Evolutionary conservation across 2,113 vertebrate species (phyloP).

Genomic region (Rafetus swinhoei): DNA sequence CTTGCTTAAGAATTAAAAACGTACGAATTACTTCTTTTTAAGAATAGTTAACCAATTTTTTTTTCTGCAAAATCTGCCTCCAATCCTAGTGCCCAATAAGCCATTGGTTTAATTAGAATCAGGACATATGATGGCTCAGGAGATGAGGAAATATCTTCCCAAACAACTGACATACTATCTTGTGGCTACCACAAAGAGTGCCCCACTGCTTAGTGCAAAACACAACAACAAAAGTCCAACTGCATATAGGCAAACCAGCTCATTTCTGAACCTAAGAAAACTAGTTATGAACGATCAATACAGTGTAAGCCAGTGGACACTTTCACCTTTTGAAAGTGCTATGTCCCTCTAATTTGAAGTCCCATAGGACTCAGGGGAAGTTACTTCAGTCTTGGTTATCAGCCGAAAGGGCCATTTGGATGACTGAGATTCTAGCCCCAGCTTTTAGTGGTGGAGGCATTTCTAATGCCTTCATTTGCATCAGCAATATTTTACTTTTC

Average conservation of each 20-base stretch:
- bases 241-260: neutral
- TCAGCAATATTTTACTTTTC: neutral
- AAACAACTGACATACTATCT: constrained; percentile 20
- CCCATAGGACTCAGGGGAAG: neutral
- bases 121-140: constrained; percentile 13
- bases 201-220: neutral
- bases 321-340: neutral
- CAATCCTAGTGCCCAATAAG: constrained; percentile 39
- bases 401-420: neutral
- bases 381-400: neutral
- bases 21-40: constrained; percentile 17
- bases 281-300: neutral
- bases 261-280: neutral
- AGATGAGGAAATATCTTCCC: constrained; percentile 32
- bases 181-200: neutral
- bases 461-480: neutral
- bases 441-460: neutral
- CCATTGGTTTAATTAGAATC: constrained; percentile 32
- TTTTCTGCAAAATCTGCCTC: neutral
- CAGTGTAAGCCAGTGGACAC: neutral
- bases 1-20: neutral
- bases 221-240: neutral
- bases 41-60: neutral
- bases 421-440: neutral
- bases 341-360: fast-evolving